Conservation (phyloP, 2,113 vertebrate genomes). For the Gambusia holbrooki region DNA sequence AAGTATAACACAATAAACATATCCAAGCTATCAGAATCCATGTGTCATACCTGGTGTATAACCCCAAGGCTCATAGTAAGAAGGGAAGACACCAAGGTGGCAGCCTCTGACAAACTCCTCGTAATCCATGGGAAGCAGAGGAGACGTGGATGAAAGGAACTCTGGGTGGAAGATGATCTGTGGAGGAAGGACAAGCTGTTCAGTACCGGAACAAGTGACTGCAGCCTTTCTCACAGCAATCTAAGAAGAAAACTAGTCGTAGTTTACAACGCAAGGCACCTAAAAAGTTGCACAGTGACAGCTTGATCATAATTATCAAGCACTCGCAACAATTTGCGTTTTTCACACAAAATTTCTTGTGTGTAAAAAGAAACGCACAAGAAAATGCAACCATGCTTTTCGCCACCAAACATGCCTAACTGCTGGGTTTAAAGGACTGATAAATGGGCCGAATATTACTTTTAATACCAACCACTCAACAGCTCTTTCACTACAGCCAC, state of each 20-base stretch:
- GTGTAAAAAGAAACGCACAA: no score
- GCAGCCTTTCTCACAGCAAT: neutral
- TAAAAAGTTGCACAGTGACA: no score
- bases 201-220: neutral
- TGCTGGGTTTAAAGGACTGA: neutral
- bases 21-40: neutral
- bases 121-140: constrained; percentile 91
- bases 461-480: neutral
- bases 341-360: no score
- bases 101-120: constrained; percentile 94
- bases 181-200: constrained; percentile 12
- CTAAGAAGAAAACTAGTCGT: neutral
- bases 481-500: no score
- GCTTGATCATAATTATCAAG: neutral
- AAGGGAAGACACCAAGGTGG: constrained; percentile 92
- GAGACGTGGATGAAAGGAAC: constrained; percentile 92
- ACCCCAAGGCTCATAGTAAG: constrained; percentile 95
- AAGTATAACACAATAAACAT: neutral
- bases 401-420: neutral
- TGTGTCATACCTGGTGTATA: constrained; percentile 87
- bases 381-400: neutral
- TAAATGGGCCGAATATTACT: neutral
- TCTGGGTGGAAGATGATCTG: constrained; percentile 95
- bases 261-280: no score
- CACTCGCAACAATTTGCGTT: no score